Conservation (phyloP, 2,797 vertebrate genomes). For the Cynodonichthys magdalenae region DNA sequence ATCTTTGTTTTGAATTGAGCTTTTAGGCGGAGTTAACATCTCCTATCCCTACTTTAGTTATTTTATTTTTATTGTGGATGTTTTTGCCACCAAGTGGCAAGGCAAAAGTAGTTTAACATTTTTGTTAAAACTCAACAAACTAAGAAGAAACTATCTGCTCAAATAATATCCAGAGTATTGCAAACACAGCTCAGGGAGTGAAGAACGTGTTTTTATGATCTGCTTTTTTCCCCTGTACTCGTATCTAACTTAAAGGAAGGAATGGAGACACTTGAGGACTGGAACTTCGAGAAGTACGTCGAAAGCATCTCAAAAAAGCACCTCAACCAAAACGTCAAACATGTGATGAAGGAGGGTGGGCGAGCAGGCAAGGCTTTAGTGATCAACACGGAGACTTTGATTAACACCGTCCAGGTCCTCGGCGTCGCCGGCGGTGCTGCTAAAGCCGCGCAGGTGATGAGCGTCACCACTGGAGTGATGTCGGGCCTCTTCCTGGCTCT, state of each 20-base stretch:
- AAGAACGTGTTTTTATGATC: too few species aligned
- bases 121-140: too few species aligned
- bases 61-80: too few species aligned
- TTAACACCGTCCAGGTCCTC: slow-evolving; percentile 79
- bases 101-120: too few species aligned
- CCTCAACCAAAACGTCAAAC: slow-evolving; percentile 80
- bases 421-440: slow-evolving; percentile 75
- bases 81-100: too few species aligned
- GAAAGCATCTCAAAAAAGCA: slow-evolving; percentile 78
- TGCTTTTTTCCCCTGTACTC: too few species aligned
- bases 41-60: too few species aligned
- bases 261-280: slow-evolving; percentile 76
- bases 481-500: slow-evolving; percentile 81
- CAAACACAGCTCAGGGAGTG: too few species aligned
- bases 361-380: slow-evolving; percentile 78
- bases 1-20: too few species aligned
- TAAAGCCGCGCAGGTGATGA: slow-evolving; percentile 79
- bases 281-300: slow-evolving; percentile 78
- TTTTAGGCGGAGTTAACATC: too few species aligned
- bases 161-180: too few species aligned
- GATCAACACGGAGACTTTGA: slow-evolving; percentile 78
- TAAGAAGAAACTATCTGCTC: too few species aligned
- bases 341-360: slow-evolving; percentile 82
- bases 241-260: slow-evolving; percentile 63
- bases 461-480: slow-evolving; percentile 80